phyloP scores from a whole-genome alignment of 2,113 vertebrate species.

The Calonectris borealis region DNA sequence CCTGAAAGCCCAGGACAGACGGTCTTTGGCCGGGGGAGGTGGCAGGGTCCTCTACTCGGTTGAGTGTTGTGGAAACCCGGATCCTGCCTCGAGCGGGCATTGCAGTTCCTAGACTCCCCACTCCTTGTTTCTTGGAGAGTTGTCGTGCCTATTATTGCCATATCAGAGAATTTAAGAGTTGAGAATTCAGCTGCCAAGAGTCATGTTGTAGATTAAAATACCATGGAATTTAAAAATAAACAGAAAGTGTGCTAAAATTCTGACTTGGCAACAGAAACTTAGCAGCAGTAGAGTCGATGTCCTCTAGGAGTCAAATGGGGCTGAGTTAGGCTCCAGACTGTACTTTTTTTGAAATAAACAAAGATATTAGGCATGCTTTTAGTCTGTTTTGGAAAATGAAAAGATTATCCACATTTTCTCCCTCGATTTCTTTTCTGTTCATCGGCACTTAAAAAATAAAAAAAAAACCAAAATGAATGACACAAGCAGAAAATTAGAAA shows the following conservation, averaged over 20 bases:
- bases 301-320: background rate
- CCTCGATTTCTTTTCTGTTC: background rate
- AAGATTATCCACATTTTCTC: background rate
- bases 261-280: background rate
- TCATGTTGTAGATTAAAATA: background rate
- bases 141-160: background rate
- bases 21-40: accelerated
- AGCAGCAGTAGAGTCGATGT: background rate
- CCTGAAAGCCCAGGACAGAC: background rate
- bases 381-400: background rate
- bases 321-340: background rate
- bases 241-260: background rate
- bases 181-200: background rate
- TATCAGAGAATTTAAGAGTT: background rate
- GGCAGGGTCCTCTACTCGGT: background rate
- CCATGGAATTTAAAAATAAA: background rate
- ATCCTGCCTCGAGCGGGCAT: accelerated
- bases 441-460: background rate
- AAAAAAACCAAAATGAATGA: background rate
- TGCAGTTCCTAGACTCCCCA: background rate
- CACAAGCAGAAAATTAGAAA: background rate
- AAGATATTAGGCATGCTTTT: background rate
- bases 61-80: accelerated
- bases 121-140: background rate
- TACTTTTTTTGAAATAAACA: background rate